Evolutionary conservation across 2,888 invertebrate species (phyloP), one percentile per base, ranked within the genome.

Genomic region (Lypha dubia): DNA sequence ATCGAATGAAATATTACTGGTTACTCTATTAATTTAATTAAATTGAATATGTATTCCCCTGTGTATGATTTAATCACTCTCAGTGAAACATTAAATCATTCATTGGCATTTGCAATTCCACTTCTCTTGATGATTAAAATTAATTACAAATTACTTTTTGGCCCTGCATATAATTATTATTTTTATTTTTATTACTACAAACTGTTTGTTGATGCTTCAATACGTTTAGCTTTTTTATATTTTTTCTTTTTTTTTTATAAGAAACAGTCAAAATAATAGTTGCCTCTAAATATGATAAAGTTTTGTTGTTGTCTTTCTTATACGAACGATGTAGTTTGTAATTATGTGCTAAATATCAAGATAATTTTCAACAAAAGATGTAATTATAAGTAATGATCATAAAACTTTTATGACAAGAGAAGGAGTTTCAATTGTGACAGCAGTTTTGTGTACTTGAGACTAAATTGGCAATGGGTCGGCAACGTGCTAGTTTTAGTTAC

Each of bases 101-200:
- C n/a, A n/a, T n/a, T n/a, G n/a, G n/a, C n/a, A 32, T 49, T 46
- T 22, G 11, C 8, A n/a, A 41, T 49, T 20, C 22, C 22, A 5
- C 60, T n/a, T n/a, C n/a, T 62, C 2, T 32, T 53, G 56, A 65
- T 53, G 44, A 65, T 75, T 32, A 53, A 75, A 75, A 75, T 65
- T 65, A 75, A 75, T 65, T 65, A 56, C 32, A 53, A 65, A 75
- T 65, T 56, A 44, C 75, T 56, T 53, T n/a, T 35, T 75, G 56
- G 44, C 32, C 56, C n/a, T 65, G 56, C 53, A 49, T 44, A 28
- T 46, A 17, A 32, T 68, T 41, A 63, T 22, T 15, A 63, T n/a
- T 24, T n/a, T 44, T 32, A 17, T 49, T 32, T 17, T 49, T 73
- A 5, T 56, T 44, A 28, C 53, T 13, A 38, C n/a, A 8, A 62